These are phyloP conservation scores for Gnathonemus longibarbis DNA, from an alignment of 2,113 vertebrate genomes.

Conservation along the genomic window DNA sequence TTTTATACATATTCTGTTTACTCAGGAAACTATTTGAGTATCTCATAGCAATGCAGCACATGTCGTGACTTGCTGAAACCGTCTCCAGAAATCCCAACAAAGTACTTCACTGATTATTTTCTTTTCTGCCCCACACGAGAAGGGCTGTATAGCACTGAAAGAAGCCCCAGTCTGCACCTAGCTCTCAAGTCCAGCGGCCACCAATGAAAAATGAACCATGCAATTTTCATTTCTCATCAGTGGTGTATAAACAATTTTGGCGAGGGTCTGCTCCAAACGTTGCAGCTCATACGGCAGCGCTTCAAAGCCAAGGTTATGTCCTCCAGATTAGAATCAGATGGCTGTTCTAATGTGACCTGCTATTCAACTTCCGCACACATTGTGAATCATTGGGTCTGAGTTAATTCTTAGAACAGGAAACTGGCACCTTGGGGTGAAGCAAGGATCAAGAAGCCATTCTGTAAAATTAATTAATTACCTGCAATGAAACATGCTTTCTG, in stretches of 20 bases:
- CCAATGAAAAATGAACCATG: constrained; percentile 6
- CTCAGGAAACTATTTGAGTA: background rate
- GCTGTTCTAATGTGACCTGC: constrained; percentile 21
- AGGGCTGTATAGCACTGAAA: background rate
- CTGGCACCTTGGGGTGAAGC: background rate
- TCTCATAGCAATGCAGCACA: background rate
- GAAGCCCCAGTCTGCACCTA: background rate
- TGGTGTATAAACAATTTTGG: constrained; percentile 15
- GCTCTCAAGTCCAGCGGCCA: background rate
- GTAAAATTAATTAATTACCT: background rate
- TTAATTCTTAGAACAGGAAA: background rate
- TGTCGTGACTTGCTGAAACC: background rate
- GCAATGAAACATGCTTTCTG: background rate
- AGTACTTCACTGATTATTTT: background rate
- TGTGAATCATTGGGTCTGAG: background rate
- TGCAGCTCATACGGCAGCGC: background rate
- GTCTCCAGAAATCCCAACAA: background rate
- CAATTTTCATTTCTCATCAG: constrained; percentile 24
- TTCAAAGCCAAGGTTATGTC: constrained; percentile 25
- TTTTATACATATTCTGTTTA: background rate
- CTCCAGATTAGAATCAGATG: constrained; percentile 27
- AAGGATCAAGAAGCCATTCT: background rate
- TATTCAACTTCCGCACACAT: constrained; percentile 23
- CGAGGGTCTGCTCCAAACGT: constrained; percentile 1
- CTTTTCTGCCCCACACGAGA: background rate